Percentiles rank a stretch among this genome's conserved stretches.
Evolutionary conservation across 2,888 invertebrate genomes (phyloP).

Genomic region (Calephelis perditalis): DNA sequence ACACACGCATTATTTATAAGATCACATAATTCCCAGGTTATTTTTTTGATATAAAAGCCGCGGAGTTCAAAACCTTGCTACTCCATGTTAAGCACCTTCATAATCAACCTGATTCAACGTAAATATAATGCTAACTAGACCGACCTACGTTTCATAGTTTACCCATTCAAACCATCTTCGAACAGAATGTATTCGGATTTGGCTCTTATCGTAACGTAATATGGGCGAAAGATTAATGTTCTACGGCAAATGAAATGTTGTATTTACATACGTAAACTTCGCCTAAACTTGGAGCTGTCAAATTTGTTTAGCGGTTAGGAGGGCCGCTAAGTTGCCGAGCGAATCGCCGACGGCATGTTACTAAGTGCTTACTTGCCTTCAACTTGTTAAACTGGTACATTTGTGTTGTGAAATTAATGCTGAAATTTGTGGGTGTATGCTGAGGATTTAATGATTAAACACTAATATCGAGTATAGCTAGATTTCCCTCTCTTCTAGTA

Average conservation of each 20-base stretch:
- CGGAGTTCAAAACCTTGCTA: not conserved
- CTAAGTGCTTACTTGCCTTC: constrained; percentile 71
- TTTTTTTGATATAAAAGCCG: no score
- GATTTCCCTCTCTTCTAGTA: no score
- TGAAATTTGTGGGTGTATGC: constrained; percentile 55
- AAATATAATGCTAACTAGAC: constrained; percentile 71
- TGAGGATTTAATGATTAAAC: not conserved
- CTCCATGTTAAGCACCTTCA: constrained; percentile 59
- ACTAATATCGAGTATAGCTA: no score
- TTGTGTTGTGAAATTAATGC: constrained; percentile 74
- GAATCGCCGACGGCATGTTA: constrained; percentile 63
- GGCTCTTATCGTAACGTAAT: constrained; percentile 32
- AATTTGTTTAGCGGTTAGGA: constrained; percentile 76
- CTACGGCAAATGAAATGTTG: constrained; percentile 39
- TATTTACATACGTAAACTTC: constrained; percentile 62
- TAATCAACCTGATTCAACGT: constrained; percentile 71
- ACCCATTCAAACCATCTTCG: constrained; percentile 21
- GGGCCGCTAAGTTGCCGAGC: constrained; percentile 64
- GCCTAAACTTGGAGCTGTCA: constrained; percentile 73
- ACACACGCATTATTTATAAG: no score
- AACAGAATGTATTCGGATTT: constrained; percentile 23
- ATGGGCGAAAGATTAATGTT: constrained; percentile 20
- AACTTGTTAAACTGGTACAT: constrained; percentile 73
- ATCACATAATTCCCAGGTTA: no score
- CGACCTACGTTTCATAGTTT: constrained; percentile 54